A percentile compares a stretch with the other conserved stretches of the same genome.
Conservation (phyloP, 2,888 invertebrate species). For the Apodemia duryi region DNA sequence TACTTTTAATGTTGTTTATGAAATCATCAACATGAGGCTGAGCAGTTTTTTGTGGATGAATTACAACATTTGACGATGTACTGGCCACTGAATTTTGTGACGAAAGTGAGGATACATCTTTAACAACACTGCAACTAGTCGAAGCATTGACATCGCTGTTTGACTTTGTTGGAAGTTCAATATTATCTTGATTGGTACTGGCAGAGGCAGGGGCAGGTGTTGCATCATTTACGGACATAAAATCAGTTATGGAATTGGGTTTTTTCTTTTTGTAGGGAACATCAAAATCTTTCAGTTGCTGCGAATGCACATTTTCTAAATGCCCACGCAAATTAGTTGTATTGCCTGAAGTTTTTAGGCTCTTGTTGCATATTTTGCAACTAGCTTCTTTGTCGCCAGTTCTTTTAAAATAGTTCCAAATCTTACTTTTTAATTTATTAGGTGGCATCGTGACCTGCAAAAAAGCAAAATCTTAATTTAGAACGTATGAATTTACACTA, state of each 20-base stretch:
- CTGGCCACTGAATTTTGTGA: not conserved
- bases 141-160: too few species aligned
- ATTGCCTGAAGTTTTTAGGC: slow-evolving; percentile 10
- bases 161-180: too few species aligned
- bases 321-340: slow-evolving; percentile 11
- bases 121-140: too few species aligned
- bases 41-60: slow-evolving; percentile 11
- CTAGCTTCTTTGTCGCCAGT: slow-evolving; percentile 8
- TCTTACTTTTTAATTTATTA: slow-evolving; percentile 16
- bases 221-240: not conserved
- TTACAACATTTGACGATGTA: slow-evolving; percentile 15
- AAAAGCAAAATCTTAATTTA: slow-evolving; percentile 3
- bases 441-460: slow-evolving; percentile 8
- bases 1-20: slow-evolving; percentile 16
- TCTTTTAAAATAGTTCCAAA: slow-evolving; percentile 16
- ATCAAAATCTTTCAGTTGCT: slow-evolving; percentile 8
- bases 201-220: not conserved
- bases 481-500: not conserved
- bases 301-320: slow-evolving; percentile 13
- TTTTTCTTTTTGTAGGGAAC: slow-evolving; percentile 3
- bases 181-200: too few species aligned
- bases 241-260: not conserved
- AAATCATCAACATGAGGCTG: slow-evolving; percentile 13
- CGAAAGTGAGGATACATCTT: too few species aligned
- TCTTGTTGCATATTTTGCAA: slow-evolving; percentile 18